These are phyloP conservation scores for Dioctria linearis DNA, from an alignment of 2,888 invertebrate genomes.

Conservation along the genomic window DNA sequence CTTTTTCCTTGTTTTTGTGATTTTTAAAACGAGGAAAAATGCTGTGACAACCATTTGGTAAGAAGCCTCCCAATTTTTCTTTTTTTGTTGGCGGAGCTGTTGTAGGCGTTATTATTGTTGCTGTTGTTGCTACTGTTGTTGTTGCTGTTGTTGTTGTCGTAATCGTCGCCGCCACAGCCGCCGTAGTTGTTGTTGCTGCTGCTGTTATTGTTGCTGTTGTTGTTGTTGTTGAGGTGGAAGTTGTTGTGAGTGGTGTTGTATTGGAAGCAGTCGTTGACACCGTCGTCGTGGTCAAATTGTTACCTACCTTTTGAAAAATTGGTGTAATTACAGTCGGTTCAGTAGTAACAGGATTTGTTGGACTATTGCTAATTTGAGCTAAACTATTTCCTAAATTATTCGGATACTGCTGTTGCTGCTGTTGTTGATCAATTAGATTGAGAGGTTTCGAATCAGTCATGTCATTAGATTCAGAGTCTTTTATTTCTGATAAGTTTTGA, in stretches of 20 bases:
- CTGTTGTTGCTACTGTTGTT: neutral
- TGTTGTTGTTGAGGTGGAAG: no score
- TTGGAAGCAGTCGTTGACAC: neutral
- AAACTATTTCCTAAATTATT: constrained; percentile 39
- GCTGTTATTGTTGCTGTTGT: no score
- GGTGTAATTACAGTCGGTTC: constrained; percentile 2
- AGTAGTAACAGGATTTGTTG: constrained; percentile 1
- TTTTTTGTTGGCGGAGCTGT: constrained; percentile 66
- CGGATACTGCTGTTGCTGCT: neutral
- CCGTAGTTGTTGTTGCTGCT: neutral
- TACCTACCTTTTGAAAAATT: neutral
- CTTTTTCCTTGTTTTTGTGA: constrained; percentile 66
- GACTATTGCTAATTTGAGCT: constrained; percentile 37
- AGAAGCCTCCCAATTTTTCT: constrained; percentile 70
- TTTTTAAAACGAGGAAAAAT: constrained; percentile 71
- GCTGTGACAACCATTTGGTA: constrained; percentile 68
- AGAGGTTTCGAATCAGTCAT: constrained; percentile 54
- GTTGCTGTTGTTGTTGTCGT: constrained; percentile 31
- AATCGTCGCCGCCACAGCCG: neutral
- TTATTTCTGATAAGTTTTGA: constrained; percentile 35
- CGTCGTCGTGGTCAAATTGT: neutral
- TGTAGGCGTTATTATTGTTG: constrained; percentile 57
- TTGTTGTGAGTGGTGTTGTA: neutral
- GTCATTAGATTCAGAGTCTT: constrained; percentile 22
- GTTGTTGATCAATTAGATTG: constrained; percentile 29